phyloP scores from a whole-genome alignment of 2,797 vertebrate species.

The Coracias cyanogaster region DNA sequence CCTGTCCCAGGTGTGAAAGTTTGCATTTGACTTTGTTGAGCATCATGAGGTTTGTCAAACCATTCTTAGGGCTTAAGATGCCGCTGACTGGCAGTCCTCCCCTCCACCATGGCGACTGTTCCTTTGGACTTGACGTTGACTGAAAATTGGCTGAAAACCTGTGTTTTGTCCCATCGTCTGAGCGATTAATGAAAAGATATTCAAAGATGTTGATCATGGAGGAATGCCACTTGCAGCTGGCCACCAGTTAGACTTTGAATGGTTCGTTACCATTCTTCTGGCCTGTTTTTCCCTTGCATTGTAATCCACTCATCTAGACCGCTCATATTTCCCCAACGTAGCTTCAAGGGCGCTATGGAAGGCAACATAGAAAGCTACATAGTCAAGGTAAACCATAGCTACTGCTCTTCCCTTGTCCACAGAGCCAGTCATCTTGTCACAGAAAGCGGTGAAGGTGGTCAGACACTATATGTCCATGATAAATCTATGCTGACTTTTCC shows the following conservation, averaged over 20 bases:
- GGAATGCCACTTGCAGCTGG: background rate
- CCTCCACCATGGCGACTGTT: background rate
- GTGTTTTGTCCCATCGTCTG: background rate
- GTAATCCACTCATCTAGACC: background rate
- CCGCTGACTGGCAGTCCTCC: background rate
- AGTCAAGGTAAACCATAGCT: background rate
- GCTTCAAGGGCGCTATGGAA: background rate
- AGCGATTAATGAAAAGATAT: background rate
- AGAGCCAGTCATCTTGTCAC: background rate
- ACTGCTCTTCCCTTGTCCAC: background rate
- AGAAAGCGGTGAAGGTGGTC: background rate
- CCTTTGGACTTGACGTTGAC: background rate
- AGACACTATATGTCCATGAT: background rate
- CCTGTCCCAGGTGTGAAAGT: background rate
- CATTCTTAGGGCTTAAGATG: background rate
- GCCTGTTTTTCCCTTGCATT: background rate
- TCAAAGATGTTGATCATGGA: background rate
- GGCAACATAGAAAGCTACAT: background rate
- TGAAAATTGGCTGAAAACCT: background rate
- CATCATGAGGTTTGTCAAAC: background rate
- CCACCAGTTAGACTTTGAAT: background rate
- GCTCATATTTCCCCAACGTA: background rate
- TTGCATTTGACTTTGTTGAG: background rate
- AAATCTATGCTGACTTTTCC: background rate
- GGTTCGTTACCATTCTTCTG: background rate